Evolutionary conservation across 2,888 invertebrate genomes (phyloP).

Genomic region (Callimorpha dominula): DNA sequence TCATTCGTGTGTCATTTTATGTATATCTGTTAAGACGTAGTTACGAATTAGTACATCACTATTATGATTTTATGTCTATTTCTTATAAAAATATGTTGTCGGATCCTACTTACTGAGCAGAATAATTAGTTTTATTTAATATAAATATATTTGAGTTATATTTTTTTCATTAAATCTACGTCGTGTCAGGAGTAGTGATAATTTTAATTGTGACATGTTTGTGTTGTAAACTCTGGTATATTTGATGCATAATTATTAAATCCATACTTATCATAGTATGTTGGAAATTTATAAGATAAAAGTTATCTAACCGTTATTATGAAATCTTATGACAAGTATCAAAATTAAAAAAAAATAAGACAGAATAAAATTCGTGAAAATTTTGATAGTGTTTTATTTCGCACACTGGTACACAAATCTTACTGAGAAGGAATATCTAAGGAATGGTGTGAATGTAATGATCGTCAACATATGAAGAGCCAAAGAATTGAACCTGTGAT

Average conservation of each 20-base stretch:
- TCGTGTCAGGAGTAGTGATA: conserved; percentile 13
- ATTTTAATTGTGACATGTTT: conserved; percentile 26
- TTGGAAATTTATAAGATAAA: conserved; percentile 74
- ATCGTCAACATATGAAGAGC: too few relatives aligned
- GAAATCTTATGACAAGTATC: conserved; percentile 85
- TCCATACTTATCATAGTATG: conserved; percentile 64
- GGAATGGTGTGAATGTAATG: too few relatives aligned
- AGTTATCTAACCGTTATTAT: conserved; percentile 82
- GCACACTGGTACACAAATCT: neutral
- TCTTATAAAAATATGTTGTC: neutral
- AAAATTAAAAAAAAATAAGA: conserved; percentile 75
- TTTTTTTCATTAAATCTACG: neutral
- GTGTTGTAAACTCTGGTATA: conserved; percentile 45
- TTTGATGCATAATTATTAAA: conserved; percentile 53
- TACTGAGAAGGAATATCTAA: too few relatives aligned
- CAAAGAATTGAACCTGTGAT: too few relatives aligned
- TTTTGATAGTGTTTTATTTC: conserved; percentile 12
- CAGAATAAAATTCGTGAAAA: conserved; percentile 79
- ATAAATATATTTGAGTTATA: neutral
- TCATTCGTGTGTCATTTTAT: conserved; percentile 21
- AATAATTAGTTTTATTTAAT: neutral
- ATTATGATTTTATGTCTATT: too few relatives aligned
- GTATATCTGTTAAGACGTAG: conserved; percentile 20
- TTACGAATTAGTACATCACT: neutral
- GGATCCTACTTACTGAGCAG: neutral